A percentile compares a stretch with the other conserved stretches of the same genome.
phyloP scores from a whole-genome alignment of 2,888 invertebrate genomes.

The Ypsolopha sequella region DNA sequence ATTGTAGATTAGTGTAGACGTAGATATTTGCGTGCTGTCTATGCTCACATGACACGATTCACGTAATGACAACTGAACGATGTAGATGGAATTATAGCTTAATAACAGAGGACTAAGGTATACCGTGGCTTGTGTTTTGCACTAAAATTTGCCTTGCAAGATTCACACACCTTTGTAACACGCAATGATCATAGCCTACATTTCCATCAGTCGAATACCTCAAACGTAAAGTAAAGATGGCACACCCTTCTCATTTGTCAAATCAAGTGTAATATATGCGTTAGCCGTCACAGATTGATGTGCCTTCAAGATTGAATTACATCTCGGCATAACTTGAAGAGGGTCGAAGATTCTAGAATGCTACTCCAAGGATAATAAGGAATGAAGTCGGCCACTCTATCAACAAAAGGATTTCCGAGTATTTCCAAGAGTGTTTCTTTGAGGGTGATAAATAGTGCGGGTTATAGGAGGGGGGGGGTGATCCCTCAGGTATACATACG shows the following conservation, averaged over 20 bases:
- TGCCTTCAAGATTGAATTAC: constrained; percentile 68
- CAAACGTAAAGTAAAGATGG: not conserved
- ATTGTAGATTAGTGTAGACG: too few relatives aligned
- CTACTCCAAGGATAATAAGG: constrained; percentile 2
- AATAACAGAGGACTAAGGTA: too few relatives aligned
- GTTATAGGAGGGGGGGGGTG: not conserved
- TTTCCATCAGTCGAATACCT: too few relatives aligned
- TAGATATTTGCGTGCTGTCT: too few relatives aligned
- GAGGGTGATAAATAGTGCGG: not conserved
- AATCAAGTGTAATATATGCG: constrained; percentile 70
- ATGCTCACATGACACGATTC: too few relatives aligned
- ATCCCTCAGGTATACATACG: too few relatives aligned
- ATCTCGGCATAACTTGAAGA: constrained; percentile 63
- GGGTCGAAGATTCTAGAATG: constrained; percentile 46
- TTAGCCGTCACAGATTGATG: constrained; percentile 68
- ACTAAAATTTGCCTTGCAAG: too few relatives aligned
- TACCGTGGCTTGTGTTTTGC: too few relatives aligned
- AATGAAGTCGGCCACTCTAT: not conserved
- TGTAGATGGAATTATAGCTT: too few relatives aligned
- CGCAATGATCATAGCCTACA: too few relatives aligned
- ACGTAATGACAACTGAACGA: too few relatives aligned
- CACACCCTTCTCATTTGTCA: constrained; percentile 69
- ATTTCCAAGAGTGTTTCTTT: not conserved
- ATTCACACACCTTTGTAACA: too few relatives aligned
- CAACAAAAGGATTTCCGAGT: not conserved